phyloP scores from a whole-genome alignment of 2,888 invertebrate species.

The Stenurella melanura region DNA sequence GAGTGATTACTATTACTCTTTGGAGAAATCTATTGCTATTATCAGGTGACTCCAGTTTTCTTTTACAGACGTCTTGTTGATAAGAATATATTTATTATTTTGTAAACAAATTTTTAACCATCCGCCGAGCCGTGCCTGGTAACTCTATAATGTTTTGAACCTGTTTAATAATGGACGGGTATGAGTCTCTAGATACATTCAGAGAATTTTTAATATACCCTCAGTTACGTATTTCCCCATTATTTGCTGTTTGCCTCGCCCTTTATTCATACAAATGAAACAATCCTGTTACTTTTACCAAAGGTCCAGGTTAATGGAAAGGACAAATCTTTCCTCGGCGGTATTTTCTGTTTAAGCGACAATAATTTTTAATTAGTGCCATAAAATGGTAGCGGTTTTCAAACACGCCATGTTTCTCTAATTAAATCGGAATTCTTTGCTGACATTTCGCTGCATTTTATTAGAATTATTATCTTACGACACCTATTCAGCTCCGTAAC shows the following conservation, averaged over 20 bases:
- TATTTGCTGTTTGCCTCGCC: background rate
- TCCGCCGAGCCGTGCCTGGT: too few relatives aligned
- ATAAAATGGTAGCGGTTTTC: background rate
- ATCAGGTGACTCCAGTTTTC: too few relatives aligned
- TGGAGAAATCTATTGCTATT: too few relatives aligned
- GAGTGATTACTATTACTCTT: too few relatives aligned
- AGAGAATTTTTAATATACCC: background rate
- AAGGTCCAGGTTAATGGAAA: conserved; percentile 3
- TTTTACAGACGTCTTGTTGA: too few relatives aligned
- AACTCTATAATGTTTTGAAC: too few relatives aligned
- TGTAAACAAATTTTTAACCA: too few relatives aligned
- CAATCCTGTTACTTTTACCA: conserved; percentile 1
- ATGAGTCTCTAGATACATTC: background rate
- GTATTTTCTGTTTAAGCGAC: conserved; percentile 15
- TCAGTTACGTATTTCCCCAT: background rate
- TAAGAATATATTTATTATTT: too few relatives aligned
- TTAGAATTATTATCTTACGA: conserved; percentile 7
- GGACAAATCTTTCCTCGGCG: background rate
- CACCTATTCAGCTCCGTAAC: background rate
- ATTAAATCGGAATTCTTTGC: conserved; percentile 23
- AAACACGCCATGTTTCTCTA: conserved; percentile 22
- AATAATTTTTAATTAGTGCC: conserved; percentile 26
- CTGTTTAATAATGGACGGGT: background rate
- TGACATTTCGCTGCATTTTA: conserved; percentile 11
- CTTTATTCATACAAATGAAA: background rate